Evolutionary conservation across 2,888 invertebrate genomes (phyloP).

Genomic region (Oscheius myriophilus): DNA sequence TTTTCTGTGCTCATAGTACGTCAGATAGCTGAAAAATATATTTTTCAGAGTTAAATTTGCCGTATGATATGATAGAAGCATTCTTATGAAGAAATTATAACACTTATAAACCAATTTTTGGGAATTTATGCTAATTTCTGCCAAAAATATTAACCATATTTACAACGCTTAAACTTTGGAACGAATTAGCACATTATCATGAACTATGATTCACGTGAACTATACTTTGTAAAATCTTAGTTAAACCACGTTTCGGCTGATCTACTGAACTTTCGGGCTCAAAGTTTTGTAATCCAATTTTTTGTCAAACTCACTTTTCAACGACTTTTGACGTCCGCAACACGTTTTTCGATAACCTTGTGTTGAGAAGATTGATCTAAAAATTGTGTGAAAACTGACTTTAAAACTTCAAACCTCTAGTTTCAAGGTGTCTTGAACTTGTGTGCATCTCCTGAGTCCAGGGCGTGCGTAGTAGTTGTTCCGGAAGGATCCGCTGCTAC

Average conservation of each 20-base stretch:
- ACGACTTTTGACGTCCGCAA: slow-evolving; percentile 92
- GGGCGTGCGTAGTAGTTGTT: slow-evolving; percentile 62
- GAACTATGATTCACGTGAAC: too few relatives aligned
- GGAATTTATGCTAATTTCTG: too few relatives aligned
- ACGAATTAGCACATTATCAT: too few relatives aligned
- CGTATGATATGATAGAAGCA: background rate
- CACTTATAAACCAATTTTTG: too few relatives aligned
- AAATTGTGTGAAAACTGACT: slow-evolving; percentile 32
- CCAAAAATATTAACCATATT: too few relatives aligned
- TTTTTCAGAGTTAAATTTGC: background rate
- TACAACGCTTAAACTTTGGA: too few relatives aligned
- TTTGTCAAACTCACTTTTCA: slow-evolving; percentile 81
- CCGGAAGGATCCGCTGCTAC: slow-evolving; percentile 54
- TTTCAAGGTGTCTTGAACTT: slow-evolving; percentile 73
- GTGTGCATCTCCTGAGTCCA: slow-evolving; percentile 66
- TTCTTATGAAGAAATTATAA: too few relatives aligned
- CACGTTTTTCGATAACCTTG: slow-evolving; percentile 82
- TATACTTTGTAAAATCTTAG: too few relatives aligned
- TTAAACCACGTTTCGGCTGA: too few relatives aligned
- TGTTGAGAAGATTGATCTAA: slow-evolving; percentile 76
- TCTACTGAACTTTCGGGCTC: too few relatives aligned
- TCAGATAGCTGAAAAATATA: slow-evolving; percentile 45
- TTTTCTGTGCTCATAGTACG: slow-evolving; percentile 83
- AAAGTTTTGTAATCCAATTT: too few relatives aligned
- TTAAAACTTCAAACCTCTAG: slow-evolving; percentile 75